Base-by-base conservation (phyloP, 2,113 vertebrate genomes). In the Trachemys scripta region DNA sequence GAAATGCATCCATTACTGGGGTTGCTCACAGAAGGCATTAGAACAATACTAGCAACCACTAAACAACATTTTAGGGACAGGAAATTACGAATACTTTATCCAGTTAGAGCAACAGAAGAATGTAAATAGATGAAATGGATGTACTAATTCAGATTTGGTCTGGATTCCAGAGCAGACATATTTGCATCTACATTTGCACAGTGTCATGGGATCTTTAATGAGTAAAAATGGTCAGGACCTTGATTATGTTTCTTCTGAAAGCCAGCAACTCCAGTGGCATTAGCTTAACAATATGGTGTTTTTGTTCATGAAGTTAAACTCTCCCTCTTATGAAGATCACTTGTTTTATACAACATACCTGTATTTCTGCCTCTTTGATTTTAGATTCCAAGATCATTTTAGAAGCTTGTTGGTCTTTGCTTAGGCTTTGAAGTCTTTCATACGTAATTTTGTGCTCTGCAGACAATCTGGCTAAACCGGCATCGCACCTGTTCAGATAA, bases 341-440 rank as follows among this genome's bases (percentile, higher is more conserved):
- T 62, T 75, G 80, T 13, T 93, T 65, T 89, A 49, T 50, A 85
- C 38, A 89, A 22, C 92, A 11, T 98, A 99, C 98, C 98, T 99
- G 98, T 87, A 98, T 98, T 96, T 99, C 98, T 86, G 98, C 98
- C 8, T 99, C 99, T 88, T 99, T 99, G 97, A 99, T 98, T 96
- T 99, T 99, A 4, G 99, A 99, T 97, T 99, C 99, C 98, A 98
- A 87, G 95, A 98, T 98, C 62, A 98, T 87, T 84, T 99, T 98
- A 82, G 98, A 98, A 20, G 98, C 98, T 57, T 98, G 98, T 75
- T 99, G 98, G 47, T 99, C 98, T 96, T 98, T 98, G 93, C 96
- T 98, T 93, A 99, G 87, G 94, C 97, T 98, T 92, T 98, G 98
- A 79, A 99, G 98, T 42, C 98, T 98, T 95, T 99, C 98, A 3